Evolutionary conservation across 2,113 vertebrate genomes (phyloP), one percentile per base, ranked within the genome.

Genomic region (Verasper variegatus): DNA sequence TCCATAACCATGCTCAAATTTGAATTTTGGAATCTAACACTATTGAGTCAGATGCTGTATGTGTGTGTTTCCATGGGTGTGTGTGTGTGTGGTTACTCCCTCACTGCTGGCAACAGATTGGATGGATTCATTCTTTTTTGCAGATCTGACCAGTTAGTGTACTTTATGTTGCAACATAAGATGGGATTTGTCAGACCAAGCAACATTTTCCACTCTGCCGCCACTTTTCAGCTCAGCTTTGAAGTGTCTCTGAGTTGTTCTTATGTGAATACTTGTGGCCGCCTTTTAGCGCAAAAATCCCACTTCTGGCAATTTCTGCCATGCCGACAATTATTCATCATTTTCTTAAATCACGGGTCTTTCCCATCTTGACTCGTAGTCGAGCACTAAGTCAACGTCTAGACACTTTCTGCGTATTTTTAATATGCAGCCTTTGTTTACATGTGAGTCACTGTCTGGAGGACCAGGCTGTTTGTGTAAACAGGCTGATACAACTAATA

Each of bases 371-470:
- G 54, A 88, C 64, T 78, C 77, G 81, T 20, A 31, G 62, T 77
- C 61, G 81, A 77, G 73, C 56, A 55, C n/a, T 37, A 68, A 74
- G 58, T 68, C n/a, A 72, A 42, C 21, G 74, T 86, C 83, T 86
- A 65, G 74, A 82, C 78, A 63, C 13, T 1, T 27, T 83, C 42
- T 62, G 76, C 45, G 3, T 61, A 60, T 72, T 78, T 78, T 84
- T 26, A 35, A 68, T 77, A 57, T 63, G 66, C 75, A 51, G 72
- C 37, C 65, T 70, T 72, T 87, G 69, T 86, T 87, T 79, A 86
- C 68, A 76, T 74, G 55, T 88, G 90, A 90, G 60, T 92, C 89
- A 88, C 72, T 42, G 81, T 84, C 84, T 84, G 59, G 71, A 75
- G 42, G 24, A 69, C 65, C n/a, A 23, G 72, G 63, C 68, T 86